These are phyloP conservation scores for Odobenus rosmarus DNA, from an alignment of 2,113 vertebrate genomes.

Conservation along the genomic window DNA sequence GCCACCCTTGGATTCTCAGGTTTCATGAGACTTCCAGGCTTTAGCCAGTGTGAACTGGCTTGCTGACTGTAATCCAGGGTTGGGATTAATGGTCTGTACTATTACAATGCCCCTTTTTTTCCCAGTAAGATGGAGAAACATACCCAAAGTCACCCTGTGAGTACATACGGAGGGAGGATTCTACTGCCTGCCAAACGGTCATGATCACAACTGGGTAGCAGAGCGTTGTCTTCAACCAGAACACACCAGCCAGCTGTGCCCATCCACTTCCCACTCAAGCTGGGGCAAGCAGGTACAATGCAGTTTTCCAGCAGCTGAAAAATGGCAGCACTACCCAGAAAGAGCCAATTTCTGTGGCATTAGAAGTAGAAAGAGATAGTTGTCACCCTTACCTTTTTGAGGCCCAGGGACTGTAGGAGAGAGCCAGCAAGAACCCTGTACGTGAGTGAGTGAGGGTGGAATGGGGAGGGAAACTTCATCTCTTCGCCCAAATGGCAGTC, in stretches of 20 bases:
- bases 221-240: neutral
- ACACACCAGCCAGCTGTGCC: neutral
- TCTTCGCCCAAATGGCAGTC: neutral
- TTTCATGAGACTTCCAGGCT: neutral
- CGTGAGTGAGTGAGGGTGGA: neutral
- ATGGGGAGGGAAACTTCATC: neutral
- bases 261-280: neutral
- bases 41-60: neutral
- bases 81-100: neutral
- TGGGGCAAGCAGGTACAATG: neutral
- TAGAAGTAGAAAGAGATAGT: neutral
- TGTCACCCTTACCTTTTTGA: neutral
- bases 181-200: accelerated
- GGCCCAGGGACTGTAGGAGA: neutral
- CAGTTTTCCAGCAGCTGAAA: neutral
- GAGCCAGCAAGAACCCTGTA: neutral
- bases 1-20: neutral
- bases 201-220: neutral
- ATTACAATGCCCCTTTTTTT: neutral
- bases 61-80: neutral
- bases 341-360: neutral
- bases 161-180: neutral
- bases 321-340: neutral
- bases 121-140: neutral
- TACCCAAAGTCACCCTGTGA: neutral